A percentile compares a stretch with the other conserved stretches of the same genome.
Conservation (phyloP, 2,888 invertebrate genomes). For the Bembecia ichneumoniformis region DNA sequence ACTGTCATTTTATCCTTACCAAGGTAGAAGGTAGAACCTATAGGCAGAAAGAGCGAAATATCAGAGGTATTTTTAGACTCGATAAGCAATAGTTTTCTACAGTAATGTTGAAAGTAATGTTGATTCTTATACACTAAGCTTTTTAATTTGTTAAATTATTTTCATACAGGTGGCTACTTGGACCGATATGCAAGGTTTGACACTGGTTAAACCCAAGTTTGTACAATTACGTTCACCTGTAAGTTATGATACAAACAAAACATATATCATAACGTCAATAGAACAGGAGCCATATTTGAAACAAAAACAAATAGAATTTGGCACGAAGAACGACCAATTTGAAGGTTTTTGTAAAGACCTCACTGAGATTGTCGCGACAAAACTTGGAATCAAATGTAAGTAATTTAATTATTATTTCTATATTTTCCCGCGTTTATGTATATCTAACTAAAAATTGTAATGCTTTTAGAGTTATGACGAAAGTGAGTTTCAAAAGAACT, state of each 20-base stretch:
- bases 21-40: too few species aligned
- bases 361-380: conserved; percentile 84
- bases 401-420: conserved; percentile 14
- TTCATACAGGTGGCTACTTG: conserved; percentile 82
- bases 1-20: too few species aligned
- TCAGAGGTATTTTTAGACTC: too few species aligned
- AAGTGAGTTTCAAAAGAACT: too few species aligned
- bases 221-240: conserved; percentile 78
- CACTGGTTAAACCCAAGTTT: conserved; percentile 81
- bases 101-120: too few species aligned
- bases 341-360: conserved; percentile 95
- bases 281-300: conserved; percentile 92
- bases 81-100: too few species aligned
- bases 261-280: conserved; percentile 89
- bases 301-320: conserved; percentile 74
- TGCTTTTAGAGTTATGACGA: too few species aligned
- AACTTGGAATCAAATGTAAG: conserved; percentile 89
- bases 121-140: too few species aligned
- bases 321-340: conserved; percentile 83
- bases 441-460: too few species aligned
- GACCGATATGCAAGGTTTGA: conserved; percentile 85
- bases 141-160: not conserved
- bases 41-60: too few species aligned
- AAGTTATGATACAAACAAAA: conserved; percentile 84
- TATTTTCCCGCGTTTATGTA: too few species aligned